Evolutionary conservation across 1,140 invertebrate genomes (phyloP), one percentile per base, ranked within the genome.

Genomic region (Pachypsylla venusta): DNA sequence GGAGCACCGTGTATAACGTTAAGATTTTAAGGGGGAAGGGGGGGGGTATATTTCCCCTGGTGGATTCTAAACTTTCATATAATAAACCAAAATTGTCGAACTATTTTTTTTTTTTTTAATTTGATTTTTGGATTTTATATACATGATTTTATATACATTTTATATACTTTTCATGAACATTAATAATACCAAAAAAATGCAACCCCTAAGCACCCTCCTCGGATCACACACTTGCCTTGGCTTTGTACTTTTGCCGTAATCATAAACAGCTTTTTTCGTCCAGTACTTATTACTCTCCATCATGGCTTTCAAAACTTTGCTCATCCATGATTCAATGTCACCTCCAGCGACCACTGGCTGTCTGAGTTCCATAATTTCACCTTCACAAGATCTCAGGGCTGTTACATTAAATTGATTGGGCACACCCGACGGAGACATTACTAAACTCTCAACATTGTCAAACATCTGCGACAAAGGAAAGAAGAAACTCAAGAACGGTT

Each of bases 291-390:
- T 92, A 0, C 88, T 84, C 53, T 67, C 71, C 54, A 85, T 79
- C 90, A 94, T 94, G 71, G 93, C 89, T 7, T 71, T 74, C 13
- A 92, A 71, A 5, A 91, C 83, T 54, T 79, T 71, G 58, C 84
- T 88, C 89, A 95, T 90, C 90, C 91, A 94, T 58, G 88, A 81
- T 73, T 93, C 90, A 10, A 93, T 85, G 54, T 82, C 78, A 2
- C 85, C 83, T 53, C 74, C 70, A 1, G 72, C 74, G 2, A 70
- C 35, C 0, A 84, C 77, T 7, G 70, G 64, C 57, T 75, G 73
- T 13, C 80, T 74, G 67, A 91, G 93, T 53, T 90, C 82, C 86
- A 94, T 87, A 54, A 85, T 75, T 76, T 95, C 91, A 35, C 79
- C 79, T 74, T 93, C 91, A 61, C 79, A 79, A 0, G 90, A 93